Conservation (phyloP, 1,140 invertebrate species). For the Homalodisca vitripennis region DNA sequence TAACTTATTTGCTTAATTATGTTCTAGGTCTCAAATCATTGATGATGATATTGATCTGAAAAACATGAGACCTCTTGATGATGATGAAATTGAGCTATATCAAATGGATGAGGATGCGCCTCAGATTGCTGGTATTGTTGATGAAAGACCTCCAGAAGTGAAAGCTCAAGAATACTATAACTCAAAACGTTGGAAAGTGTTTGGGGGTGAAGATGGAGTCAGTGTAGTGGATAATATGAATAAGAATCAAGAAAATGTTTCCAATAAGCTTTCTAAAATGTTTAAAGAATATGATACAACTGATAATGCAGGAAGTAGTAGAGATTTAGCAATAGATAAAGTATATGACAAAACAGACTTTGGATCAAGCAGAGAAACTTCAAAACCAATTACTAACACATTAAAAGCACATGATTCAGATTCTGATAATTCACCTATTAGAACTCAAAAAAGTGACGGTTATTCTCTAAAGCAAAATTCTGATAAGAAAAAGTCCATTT, state of each 20-base stretch:
- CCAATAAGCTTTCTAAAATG: slow-evolving; percentile 15
- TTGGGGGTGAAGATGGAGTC: slow-evolving; percentile 50
- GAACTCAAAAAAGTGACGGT: slow-evolving; percentile 32
- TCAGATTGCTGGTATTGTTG: slow-evolving; percentile 85
- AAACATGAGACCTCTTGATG: slow-evolving; percentile 59
- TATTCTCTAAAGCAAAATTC: no score
- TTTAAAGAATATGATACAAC: no score
- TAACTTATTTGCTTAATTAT: slow-evolving; percentile 21
- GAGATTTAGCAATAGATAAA: no score
- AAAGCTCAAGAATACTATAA: slow-evolving; percentile 61
- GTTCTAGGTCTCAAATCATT: slow-evolving; percentile 79
- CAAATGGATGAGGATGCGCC: slow-evolving; percentile 80
- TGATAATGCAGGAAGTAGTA: no score
- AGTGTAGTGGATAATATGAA: slow-evolving; percentile 2
- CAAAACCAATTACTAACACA: no score
- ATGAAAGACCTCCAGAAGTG: slow-evolving; percentile 75
- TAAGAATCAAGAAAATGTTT: slow-evolving; percentile 24
- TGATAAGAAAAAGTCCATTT: no score
- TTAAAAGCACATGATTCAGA: slow-evolving; percentile 35
- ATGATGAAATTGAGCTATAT: slow-evolving; percentile 67
- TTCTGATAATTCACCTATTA: slow-evolving; percentile 39
- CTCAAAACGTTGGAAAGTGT: slow-evolving; percentile 70
- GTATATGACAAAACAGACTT: no score
- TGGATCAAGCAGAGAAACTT: no score
- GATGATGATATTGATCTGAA: slow-evolving; percentile 81